These are phyloP conservation scores for Conger conger DNA, from an alignment of 2,113 vertebrate species.

Conservation along the genomic window DNA sequence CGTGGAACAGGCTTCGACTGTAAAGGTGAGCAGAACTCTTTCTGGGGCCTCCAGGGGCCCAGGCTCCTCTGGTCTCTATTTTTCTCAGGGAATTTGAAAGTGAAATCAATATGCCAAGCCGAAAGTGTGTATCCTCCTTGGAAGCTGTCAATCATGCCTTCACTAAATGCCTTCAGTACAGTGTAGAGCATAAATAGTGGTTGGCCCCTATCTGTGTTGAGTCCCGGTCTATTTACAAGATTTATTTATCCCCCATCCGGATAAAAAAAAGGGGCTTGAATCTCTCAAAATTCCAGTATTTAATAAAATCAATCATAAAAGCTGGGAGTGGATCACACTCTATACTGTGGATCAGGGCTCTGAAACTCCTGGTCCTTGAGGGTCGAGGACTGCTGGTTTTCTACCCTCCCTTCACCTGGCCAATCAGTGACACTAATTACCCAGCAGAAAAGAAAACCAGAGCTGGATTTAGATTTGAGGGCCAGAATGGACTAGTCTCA, in stretches of 20 bases:
- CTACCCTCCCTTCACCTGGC: too few species aligned
- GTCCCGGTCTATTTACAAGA: background rate
- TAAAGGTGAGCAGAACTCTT: constrained; percentile 74
- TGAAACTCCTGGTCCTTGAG: too few species aligned
- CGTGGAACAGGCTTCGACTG: constrained; percentile 81
- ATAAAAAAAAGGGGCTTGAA: background rate
- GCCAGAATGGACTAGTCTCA: background rate
- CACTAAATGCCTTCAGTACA: background rate
- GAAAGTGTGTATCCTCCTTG: constrained; percentile 49
- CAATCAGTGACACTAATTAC: too few species aligned
- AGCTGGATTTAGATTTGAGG: too few species aligned
- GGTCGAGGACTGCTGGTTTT: too few species aligned
- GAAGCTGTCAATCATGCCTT: constrained; percentile 50
- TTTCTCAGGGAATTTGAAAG: constrained; percentile 12
- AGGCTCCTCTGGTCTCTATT: constrained; percentile 31
- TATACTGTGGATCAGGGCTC: too few species aligned
- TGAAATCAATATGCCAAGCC: constrained; percentile 29
- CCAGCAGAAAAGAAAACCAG: too few species aligned
- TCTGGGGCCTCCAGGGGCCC: background rate
- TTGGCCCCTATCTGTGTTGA: background rate
- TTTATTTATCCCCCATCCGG: too few species aligned
- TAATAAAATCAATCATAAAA: too few species aligned
- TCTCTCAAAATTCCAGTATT: too few species aligned
- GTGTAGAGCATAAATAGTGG: background rate
- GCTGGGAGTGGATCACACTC: too few species aligned